Evolutionary conservation across 2,113 vertebrate genomes (phyloP), one percentile per base, ranked within the genome.

Genomic region (Hiodon alosoides): DNA sequence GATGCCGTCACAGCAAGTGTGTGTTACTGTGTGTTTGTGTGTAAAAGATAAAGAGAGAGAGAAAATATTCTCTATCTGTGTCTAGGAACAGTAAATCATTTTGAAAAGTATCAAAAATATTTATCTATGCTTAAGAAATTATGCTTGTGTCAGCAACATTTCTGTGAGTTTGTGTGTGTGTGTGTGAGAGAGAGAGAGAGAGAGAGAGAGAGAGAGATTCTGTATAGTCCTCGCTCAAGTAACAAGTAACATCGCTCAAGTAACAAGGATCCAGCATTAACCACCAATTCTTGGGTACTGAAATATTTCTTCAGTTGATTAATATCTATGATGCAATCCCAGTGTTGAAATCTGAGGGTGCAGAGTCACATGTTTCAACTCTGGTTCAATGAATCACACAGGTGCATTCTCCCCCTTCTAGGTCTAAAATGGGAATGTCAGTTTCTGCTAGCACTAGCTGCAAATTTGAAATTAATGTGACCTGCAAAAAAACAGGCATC

Each of bases 401-500:
- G 31, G 31, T 31, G 31, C 31, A 31, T 31, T 31, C n/a, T n/a
- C n/a, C n/a, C n/a, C n/a, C n/a, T n/a, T n/a, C 17, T n/a, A 64
- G 61, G 9, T 64, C 7, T 61, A 48, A 60, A 7, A 72, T 66
- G 8, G 47, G 4, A n/a, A 48, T 61, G 57, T 72, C n/a, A 48
- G 55, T 51, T 57, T 17, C 55, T 60, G 52, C 16, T 62, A 16
- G n/a, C n/a, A 16, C 13, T 31, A 31, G 31, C 31, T n/a, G 46
- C 3, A 17, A 8, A 64, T 31, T 10, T 64, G 16, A 46, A 61
- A 61, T n/a, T n/a, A 3, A 60, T 60, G 59, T 61, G 59, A 47
- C 10, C 58, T 65, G 9, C 8, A 13, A 74, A 75, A 69, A 69
- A 61, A 73, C 62, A 82, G 67, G 73, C 62, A 71, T 54, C 64